Conservation (phyloP, 2,888 invertebrate genomes). For the Cataglyphis albicans region DNA sequence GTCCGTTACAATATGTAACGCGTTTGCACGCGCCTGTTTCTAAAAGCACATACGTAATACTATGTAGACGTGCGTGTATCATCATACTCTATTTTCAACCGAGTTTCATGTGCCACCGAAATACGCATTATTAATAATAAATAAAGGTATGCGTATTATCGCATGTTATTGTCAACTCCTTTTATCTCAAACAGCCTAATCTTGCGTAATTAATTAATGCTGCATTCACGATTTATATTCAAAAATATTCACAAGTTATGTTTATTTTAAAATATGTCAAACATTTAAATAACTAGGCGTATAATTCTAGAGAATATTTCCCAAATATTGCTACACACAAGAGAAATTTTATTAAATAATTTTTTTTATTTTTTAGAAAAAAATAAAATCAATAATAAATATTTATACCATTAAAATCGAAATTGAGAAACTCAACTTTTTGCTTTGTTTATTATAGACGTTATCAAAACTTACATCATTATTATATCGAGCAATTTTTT, state of each 20-base stretch:
- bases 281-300: neutral
- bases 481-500: neutral
- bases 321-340: neutral
- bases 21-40: slow-evolving; percentile 33
- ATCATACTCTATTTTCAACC: slow-evolving; percentile 32
- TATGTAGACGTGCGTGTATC: slow-evolving; percentile 9
- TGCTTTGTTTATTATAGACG: neutral
- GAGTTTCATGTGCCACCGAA: slow-evolving; percentile 33
- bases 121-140: slow-evolving; percentile 52
- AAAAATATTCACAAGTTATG: neutral
- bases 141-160: slow-evolving; percentile 45
- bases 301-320: neutral
- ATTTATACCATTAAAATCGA: neutral
- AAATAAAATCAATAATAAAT: neutral
- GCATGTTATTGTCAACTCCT: slow-evolving; percentile 41
- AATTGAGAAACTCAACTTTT: neutral
- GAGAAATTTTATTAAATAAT: neutral
- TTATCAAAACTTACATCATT: neutral
- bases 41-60: slow-evolving; percentile 16
- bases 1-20: slow-evolving; percentile 36
- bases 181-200: slow-evolving; percentile 44
- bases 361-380: neutral
- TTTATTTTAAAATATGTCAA: neutral
- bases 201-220: slow-evolving; percentile 41
- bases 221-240: slow-evolving; percentile 25